Evolutionary conservation across 1,140 invertebrate genomes (phyloP).

Genomic region (Papilio dardanus): DNA sequence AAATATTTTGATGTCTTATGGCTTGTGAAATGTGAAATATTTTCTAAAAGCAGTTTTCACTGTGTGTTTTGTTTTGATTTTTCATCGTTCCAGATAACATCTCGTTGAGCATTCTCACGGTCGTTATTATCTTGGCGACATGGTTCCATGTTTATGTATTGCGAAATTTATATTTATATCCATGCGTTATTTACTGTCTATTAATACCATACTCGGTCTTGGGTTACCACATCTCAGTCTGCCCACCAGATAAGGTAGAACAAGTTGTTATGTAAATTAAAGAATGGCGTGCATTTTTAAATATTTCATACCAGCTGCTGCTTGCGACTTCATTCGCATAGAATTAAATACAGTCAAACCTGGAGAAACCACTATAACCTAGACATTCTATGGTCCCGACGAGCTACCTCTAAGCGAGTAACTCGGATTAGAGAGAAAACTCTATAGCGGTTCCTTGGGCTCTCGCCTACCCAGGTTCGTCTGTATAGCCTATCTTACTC

Average conservation of each 20-base stretch:
- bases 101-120: neutral
- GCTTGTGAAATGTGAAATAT: neutral
- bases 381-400: too few species aligned
- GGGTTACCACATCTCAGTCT: slow-evolving; percentile 20
- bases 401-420: too few species aligned
- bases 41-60: neutral
- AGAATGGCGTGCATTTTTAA: slow-evolving; percentile 37
- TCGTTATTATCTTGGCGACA: slow-evolving; percentile 1
- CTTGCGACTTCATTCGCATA: too few species aligned
- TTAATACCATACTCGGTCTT: slow-evolving; percentile 25
- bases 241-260: slow-evolving; percentile 24
- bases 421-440: too few species aligned
- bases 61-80: neutral
- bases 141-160: neutral
- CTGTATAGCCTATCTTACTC: too few species aligned
- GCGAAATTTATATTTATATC: slow-evolving; percentile 14
- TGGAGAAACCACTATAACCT: too few species aligned
- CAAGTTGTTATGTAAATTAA: slow-evolving; percentile 34
- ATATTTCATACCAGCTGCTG: neutral
- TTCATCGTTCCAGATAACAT: neutral
- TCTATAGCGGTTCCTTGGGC: too few species aligned
- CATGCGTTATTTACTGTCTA: slow-evolving; percentile 19
- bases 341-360: too few species aligned
- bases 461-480: too few species aligned
- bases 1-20: too few species aligned